Percentiles rank a stretch among this genome's conserved stretches.
Conservation (phyloP, 2,113 vertebrate species). For the Indicator indicator region DNA sequence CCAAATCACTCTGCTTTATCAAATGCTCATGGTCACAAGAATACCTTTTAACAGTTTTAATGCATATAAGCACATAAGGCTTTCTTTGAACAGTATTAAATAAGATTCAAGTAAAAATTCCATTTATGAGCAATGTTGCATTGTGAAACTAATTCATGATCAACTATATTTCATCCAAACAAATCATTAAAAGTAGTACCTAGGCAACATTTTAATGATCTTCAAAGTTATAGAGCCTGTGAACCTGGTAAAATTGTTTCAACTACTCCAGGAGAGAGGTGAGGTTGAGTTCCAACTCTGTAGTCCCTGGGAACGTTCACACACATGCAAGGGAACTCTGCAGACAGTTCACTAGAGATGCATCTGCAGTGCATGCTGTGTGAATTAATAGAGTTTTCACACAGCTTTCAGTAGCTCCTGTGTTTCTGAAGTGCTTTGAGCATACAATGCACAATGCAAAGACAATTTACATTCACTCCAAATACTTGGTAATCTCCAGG, state of each 20-base stretch:
- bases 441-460: neutral
- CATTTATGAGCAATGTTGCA: neutral
- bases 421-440: neutral
- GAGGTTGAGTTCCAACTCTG: neutral
- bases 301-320: neutral
- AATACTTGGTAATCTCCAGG: neutral
- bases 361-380: fast-evolving
- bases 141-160: neutral
- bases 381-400: neutral
- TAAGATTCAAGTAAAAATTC: neutral
- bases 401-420: neutral
- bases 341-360: neutral
- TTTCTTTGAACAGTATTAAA: neutral
- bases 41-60: neutral
- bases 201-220: neutral
- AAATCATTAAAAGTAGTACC: neutral
- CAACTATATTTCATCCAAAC: neutral
- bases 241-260: neutral
- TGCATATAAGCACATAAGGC: neutral
- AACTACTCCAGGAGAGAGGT: neutral
- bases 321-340: fast-evolving
- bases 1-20: neutral
- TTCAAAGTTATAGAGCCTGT: neutral
- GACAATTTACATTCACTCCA: neutral
- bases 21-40: neutral